These are phyloP conservation scores for Anoplius nigerrimus DNA, from an alignment of 2,888 invertebrate species.

Conservation along the genomic window DNA sequence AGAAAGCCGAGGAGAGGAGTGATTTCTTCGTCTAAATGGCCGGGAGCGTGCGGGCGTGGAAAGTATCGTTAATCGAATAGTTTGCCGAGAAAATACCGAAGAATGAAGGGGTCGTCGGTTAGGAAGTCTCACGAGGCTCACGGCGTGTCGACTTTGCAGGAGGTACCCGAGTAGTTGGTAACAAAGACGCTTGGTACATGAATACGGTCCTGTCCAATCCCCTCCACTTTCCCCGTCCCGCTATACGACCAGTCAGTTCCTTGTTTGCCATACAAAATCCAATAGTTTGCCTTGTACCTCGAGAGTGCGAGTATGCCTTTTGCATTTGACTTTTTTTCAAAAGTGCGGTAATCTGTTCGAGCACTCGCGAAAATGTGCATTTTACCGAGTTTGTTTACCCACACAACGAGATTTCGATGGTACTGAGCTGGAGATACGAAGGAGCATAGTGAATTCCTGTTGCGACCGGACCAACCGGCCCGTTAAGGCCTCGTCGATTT, in stretches of 20 bases:
- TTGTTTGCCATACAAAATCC: constrained; percentile 76
- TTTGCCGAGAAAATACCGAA: too few species aligned
- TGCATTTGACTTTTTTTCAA: constrained; percentile 53
- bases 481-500: constrained; percentile 9
- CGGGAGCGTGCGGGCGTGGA: too few species aligned
- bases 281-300: constrained; percentile 74
- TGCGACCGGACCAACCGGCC: constrained; percentile 48
- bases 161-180: constrained; percentile 55
- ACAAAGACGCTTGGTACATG: constrained; percentile 52
- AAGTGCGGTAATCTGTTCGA: constrained; percentile 53
- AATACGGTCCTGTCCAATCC: constrained; percentile 65
- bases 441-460: constrained; percentile 39
- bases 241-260: constrained; percentile 73
- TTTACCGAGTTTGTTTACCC: constrained; percentile 52
- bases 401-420: constrained; percentile 57
- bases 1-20: too few species aligned
- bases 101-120: too few species aligned
- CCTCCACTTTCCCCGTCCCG: constrained; percentile 60
- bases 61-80: too few species aligned
- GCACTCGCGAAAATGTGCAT: constrained; percentile 56
- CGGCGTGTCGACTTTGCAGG: constrained; percentile 7
- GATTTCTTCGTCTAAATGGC: too few species aligned
- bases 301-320: constrained; percentile 67
- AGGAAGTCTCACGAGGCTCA: too few species aligned
- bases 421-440: constrained; percentile 39